phyloP scores from a whole-genome alignment of 2,797 vertebrate species.

The Pseudochirops corinnae region DNA sequence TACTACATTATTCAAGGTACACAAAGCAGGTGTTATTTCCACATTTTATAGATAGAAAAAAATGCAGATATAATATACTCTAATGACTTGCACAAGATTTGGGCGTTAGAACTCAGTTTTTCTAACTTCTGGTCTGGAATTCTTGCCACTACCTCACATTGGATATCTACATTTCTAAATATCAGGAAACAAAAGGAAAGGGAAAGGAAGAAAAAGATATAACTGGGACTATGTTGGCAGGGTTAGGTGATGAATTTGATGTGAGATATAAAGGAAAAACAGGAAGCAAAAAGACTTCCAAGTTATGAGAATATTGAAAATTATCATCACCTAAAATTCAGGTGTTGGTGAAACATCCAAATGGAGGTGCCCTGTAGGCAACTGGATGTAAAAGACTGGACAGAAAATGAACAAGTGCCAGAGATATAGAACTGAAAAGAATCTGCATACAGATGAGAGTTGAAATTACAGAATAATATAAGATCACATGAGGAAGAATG shows the following conservation, averaged over 20 bases:
- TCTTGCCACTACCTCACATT: background rate
- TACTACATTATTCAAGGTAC: too few relatives aligned
- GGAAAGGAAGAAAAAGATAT: background rate
- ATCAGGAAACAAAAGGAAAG: background rate
- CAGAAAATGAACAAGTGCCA: background rate
- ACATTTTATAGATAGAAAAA: background rate
- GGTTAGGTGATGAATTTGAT: background rate
- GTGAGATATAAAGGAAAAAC: background rate
- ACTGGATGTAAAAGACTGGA: background rate
- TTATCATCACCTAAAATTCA: background rate
- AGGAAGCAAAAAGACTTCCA: background rate
- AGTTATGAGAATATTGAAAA: background rate
- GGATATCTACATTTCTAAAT: background rate
- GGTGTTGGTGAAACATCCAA: background rate
- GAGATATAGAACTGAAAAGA: background rate
- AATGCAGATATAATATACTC: background rate
- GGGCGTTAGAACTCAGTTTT: slow-evolving; percentile 20
- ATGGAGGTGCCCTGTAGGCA: background rate
- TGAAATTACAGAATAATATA: background rate
- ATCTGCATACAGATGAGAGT: background rate
- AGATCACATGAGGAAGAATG: background rate
- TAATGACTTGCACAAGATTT: background rate
- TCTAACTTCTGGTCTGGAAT: slow-evolving; percentile 12
- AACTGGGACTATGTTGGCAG: background rate
- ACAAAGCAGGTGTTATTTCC: too few relatives aligned